Conservation (phyloP, 2,797 vertebrate genomes). For the Perodicticus potto region DNA sequence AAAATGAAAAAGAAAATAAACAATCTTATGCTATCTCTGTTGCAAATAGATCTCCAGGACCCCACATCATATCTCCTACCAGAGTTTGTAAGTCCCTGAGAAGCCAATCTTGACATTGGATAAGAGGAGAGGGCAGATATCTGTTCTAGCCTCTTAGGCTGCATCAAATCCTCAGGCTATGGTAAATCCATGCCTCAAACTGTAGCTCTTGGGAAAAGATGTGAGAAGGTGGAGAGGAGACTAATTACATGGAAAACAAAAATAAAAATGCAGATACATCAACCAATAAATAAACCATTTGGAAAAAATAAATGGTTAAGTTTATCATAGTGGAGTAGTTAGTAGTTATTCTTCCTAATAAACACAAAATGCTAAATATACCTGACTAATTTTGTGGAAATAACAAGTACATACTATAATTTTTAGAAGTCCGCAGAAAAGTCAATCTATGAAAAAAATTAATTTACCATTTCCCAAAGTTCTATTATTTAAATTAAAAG, state of each 20-base stretch:
- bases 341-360: not conserved
- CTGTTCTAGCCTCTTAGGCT: too few species aligned
- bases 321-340: not conserved
- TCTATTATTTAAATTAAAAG: constrained; percentile 34
- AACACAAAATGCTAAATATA: not conserved
- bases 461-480: not conserved
- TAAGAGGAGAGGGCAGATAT: not conserved
- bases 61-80: not conserved
- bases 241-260: not conserved
- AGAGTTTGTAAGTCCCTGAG: not conserved
- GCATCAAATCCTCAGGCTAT: not conserved
- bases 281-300: not conserved
- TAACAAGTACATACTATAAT: not conserved
- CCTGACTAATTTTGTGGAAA: not conserved
- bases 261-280: not conserved
- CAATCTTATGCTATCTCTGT: not conserved
- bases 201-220: too few species aligned
- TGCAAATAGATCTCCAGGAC: not conserved
- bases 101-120: not conserved
- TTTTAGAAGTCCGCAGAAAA: constrained; percentile 18
- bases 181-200: not conserved
- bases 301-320: not conserved
- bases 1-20: not conserved
- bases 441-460: not conserved
- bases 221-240: not conserved